Evolutionary conservation across 1,140 invertebrate genomes (phyloP).

Genomic region (Cyrtorhinus lividipennis): DNA sequence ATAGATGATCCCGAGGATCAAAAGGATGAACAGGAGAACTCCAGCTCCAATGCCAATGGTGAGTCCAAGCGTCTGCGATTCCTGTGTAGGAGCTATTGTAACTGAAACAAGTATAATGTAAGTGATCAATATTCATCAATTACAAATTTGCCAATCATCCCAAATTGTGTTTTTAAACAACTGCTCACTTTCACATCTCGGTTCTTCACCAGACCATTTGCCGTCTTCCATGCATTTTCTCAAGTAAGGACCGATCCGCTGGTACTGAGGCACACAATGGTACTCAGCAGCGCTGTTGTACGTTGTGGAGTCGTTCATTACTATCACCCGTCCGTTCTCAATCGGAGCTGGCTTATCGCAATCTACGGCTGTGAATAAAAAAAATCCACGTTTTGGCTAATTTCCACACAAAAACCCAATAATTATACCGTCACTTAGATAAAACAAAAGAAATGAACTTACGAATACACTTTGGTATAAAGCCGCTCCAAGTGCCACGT

Average conservation of each 20-base stretch:
- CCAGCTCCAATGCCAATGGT: conserved; percentile 66
- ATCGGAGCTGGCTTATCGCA: conserved; percentile 62
- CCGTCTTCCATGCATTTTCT: conserved; percentile 69
- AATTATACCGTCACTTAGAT: background rate
- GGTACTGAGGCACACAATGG: conserved; percentile 71
- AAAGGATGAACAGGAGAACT: conserved; percentile 56
- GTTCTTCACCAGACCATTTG: conserved; percentile 68
- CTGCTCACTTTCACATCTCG: conserved; percentile 47
- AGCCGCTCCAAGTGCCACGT: conserved; percentile 69
- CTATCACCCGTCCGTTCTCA: conserved; percentile 70
- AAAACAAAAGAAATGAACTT: conserved; percentile 31
- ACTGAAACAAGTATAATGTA: conserved; percentile 35
- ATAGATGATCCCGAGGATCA: conserved; percentile 60
- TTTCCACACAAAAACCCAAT: background rate
- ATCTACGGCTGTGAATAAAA: conserved; percentile 50
- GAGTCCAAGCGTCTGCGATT: conserved; percentile 50
- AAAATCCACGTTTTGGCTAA: background rate
- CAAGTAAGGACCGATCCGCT: conserved; percentile 62
- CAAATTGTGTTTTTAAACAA: too few relatives aligned
- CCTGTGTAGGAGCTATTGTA: conserved; percentile 43
- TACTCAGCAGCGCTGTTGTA: conserved; percentile 74
- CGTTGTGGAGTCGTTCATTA: conserved; percentile 65
- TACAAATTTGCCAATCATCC: too few relatives aligned
- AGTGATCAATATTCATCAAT: too few relatives aligned
- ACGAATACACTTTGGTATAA: conserved; percentile 64